phyloP scores from a whole-genome alignment of 2,888 invertebrate genomes.

The Parapristionchus giblindavisi region DNA sequence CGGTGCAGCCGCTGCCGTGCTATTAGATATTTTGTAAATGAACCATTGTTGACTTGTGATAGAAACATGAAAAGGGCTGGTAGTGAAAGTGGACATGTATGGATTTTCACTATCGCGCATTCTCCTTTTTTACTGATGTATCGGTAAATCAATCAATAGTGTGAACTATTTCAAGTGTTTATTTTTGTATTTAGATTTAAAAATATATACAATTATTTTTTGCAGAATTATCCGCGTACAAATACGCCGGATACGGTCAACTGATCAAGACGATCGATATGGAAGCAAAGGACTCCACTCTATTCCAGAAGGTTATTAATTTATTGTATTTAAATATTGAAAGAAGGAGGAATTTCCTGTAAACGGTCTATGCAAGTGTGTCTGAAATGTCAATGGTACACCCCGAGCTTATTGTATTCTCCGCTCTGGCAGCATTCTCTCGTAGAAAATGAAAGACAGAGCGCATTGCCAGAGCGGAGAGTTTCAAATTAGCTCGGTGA shows the following conservation, averaged over 20 bases:
- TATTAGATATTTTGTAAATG: too few species aligned
- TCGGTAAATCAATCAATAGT: not conserved
- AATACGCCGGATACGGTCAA: conserved; percentile 98
- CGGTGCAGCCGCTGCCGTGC: too few species aligned
- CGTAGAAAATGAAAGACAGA: too few species aligned
- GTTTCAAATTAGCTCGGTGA: too few species aligned
- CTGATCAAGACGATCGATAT: conserved; percentile 91
- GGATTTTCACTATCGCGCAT: not conserved
- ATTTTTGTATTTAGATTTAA: not conserved
- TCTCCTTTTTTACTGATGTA: not conserved
- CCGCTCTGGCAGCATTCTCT: too few species aligned
- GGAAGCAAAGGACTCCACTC: conserved; percentile 89
- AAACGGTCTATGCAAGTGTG: too few species aligned
- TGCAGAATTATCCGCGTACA: conserved; percentile 88
- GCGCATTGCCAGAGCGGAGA: too few species aligned
- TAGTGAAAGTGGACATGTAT: not conserved
- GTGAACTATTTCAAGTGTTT: not conserved
- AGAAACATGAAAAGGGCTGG: not conserved
- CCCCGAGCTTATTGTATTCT: too few species aligned
- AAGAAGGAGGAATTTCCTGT: too few species aligned
- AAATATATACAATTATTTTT: conserved; percentile 38
- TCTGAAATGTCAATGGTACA: too few species aligned
- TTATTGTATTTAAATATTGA: too few species aligned
- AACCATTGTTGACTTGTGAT: too few species aligned
- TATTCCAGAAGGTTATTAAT: conserved; percentile 86